phyloP scores from a whole-genome alignment of 2,797 vertebrate species.

The Pseudocheirus occidentalis region DNA sequence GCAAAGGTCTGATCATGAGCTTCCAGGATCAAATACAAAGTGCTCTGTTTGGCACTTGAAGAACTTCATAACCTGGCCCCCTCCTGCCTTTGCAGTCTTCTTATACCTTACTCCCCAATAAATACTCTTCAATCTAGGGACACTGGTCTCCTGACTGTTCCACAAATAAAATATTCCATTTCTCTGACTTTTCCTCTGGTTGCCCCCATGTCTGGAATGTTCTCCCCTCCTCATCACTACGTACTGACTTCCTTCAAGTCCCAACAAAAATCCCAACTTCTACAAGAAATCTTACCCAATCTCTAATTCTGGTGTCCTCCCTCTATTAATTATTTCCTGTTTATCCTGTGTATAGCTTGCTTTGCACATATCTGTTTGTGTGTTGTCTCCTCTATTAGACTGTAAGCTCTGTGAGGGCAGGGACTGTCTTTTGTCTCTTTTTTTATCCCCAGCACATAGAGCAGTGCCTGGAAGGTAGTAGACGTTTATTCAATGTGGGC shows the following conservation, averaged over 20 bases:
- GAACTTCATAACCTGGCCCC: no score
- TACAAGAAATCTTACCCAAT: background rate
- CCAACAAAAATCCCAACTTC: background rate
- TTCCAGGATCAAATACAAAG: background rate
- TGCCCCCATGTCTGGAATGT: background rate
- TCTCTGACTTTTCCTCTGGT: background rate
- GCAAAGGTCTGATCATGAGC: background rate
- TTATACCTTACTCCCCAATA: background rate
- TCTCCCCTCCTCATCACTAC: background rate
- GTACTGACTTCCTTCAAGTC: background rate
- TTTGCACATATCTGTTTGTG: background rate
- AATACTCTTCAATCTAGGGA: background rate
- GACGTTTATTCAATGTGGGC: background rate
- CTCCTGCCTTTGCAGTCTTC: background rate
- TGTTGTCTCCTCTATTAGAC: background rate
- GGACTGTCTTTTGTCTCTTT: background rate
- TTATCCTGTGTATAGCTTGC: background rate
- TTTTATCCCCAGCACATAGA: background rate
- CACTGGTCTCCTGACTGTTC: background rate
- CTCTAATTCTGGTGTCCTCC: background rate
- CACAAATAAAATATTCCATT: background rate
- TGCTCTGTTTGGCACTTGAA: no score
- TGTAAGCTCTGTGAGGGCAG: background rate
- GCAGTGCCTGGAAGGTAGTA: background rate
- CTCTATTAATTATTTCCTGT: background rate